Evolutionary conservation across 2,888 invertebrate genomes (phyloP), one percentile per base, ranked within the genome.

Genomic region (Orchestes rusci): DNA sequence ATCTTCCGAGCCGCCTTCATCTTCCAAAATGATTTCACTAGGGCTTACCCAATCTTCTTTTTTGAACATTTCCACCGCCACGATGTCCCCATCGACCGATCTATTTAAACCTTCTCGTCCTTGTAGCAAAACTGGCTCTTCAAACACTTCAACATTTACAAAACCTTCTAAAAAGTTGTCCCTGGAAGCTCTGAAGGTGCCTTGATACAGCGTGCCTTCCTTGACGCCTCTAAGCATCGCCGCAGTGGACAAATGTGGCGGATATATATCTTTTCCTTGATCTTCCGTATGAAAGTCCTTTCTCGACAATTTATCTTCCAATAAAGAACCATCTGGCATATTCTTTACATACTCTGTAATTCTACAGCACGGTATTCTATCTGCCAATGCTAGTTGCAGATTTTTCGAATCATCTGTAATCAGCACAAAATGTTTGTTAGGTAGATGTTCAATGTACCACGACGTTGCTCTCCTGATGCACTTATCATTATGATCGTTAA

Each of bases 111-210:
- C 80, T 40, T 77, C 74, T 46, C 84, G 77, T 1, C 94, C 93
- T 79, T 92, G 91, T 15, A 94, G 74, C 4, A 92, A 69, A 49
- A 92, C 89, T 62, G 81, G 76, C 68, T 86, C 83, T 20, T 92
- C 87, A 62, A 77, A 78, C 10, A 80, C 79, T 59, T 85, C 87
- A 2, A 91, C 81, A 64, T 77, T 82, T 5, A 91, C 90, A 49
- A 76, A 80, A 7, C 92, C 97, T 69, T 99, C 97, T 10, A 95
- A 72, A 63, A 88, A 96, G 68, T 97, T 99, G 60, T 95, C 94
- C 39, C 90, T 74, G 1, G 92, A 93, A 0, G 93, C 88, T 60
- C 80, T 74, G 61, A 87, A 90, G 1, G 82, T 78, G 1, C 94
- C 95, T 63, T 88, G 92, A 29, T 82, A 64, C 3, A 87, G 70